These are phyloP conservation scores for Amphiura filiformis DNA, from an alignment of 35 echinoderm and acorn worm genomes.

Conservation along the genomic window DNA sequence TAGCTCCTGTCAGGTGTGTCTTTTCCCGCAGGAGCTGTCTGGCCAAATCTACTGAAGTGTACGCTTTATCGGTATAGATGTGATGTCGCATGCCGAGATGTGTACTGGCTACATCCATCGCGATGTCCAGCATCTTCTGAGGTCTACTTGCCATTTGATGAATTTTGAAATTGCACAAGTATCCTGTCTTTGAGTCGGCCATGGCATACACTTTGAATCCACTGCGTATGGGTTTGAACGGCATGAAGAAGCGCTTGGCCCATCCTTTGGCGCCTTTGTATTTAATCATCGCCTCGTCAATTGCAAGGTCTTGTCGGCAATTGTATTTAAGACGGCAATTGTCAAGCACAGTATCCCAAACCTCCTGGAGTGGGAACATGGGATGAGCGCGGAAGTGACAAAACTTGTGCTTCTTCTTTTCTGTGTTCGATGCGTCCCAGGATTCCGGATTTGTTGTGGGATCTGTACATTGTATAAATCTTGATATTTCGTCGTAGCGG, in stretches of 20 bases:
- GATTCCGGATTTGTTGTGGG: background rate
- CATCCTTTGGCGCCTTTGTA: background rate
- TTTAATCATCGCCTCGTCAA: background rate
- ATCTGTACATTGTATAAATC: background rate
- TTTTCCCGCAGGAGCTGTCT: too few relatives aligned
- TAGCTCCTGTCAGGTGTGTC: too few relatives aligned
- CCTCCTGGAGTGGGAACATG: background rate
- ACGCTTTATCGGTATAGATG: too few relatives aligned
- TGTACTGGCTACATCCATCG: too few relatives aligned
- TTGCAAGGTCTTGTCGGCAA: background rate
- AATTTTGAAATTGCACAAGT: too few relatives aligned
- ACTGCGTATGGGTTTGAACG: background rate
- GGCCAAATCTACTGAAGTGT: too few relatives aligned
- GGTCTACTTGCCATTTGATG: too few relatives aligned
- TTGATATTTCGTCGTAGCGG: background rate
- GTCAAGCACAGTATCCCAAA: background rate
- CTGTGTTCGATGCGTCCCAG: background rate
- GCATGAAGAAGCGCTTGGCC: background rate
- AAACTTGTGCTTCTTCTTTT: background rate
- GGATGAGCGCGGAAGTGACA: background rate
- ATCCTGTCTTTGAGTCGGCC: too few relatives aligned
- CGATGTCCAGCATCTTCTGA: too few relatives aligned
- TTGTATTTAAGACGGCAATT: background rate
- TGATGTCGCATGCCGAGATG: too few relatives aligned
- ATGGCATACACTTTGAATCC: background rate